A percentile compares a stretch with the other conserved stretches of the same genome.
phyloP scores from a whole-genome alignment of 1,140 invertebrate species.

The Drosophila pseudoobscura region DNA sequence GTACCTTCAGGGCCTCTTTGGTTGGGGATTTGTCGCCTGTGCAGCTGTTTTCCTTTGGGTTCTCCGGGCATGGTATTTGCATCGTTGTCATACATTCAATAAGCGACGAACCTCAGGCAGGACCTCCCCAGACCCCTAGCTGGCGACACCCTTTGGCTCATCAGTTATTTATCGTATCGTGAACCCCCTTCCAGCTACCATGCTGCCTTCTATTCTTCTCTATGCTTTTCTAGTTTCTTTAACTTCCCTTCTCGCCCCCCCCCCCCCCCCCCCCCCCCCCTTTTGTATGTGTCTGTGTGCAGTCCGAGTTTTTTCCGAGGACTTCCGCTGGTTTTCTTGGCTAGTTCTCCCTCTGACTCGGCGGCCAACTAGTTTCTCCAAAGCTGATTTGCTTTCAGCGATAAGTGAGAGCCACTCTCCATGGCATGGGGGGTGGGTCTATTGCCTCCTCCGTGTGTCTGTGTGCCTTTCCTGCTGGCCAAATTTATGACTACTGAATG shows the following conservation, averaged over 20 bases:
- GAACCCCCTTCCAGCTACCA: slow-evolving; percentile 1
- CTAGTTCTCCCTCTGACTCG: slow-evolving; percentile 6
- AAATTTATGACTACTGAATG: slow-evolving; percentile 70
- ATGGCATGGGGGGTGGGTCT: slow-evolving; percentile 12
- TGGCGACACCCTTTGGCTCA: slow-evolving; percentile 67
- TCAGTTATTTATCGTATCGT: slow-evolving; percentile 76
- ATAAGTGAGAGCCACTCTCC: slow-evolving; percentile 45
- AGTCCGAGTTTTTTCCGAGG: slow-evolving; percentile 37
- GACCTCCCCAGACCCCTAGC: slow-evolving; percentile 4
- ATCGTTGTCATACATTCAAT: slow-evolving; percentile 67
- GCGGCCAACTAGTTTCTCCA: slow-evolving; percentile 17
- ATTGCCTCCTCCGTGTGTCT: slow-evolving; percentile 15
- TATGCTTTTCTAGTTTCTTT: slow-evolving; percentile 10
- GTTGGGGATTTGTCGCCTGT: slow-evolving; percentile 37
- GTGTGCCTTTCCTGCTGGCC: slow-evolving; percentile 27
- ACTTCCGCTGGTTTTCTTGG: slow-evolving; percentile 51
- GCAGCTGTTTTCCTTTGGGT: slow-evolving; percentile 2
- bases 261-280: neutral
- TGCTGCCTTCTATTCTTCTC: slow-evolving; percentile 12
- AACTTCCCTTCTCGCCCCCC: slow-evolving; percentile 9
- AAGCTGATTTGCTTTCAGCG: slow-evolving; percentile 56
- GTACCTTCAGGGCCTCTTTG: too few species aligned
- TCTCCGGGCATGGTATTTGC: slow-evolving; percentile 37
- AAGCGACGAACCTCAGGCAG: slow-evolving; percentile 46
- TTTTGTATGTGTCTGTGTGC: slow-evolving; percentile 16